These are phyloP conservation scores for Ia io DNA, from an alignment of 2,113 vertebrate species.

Conservation along the genomic window DNA sequence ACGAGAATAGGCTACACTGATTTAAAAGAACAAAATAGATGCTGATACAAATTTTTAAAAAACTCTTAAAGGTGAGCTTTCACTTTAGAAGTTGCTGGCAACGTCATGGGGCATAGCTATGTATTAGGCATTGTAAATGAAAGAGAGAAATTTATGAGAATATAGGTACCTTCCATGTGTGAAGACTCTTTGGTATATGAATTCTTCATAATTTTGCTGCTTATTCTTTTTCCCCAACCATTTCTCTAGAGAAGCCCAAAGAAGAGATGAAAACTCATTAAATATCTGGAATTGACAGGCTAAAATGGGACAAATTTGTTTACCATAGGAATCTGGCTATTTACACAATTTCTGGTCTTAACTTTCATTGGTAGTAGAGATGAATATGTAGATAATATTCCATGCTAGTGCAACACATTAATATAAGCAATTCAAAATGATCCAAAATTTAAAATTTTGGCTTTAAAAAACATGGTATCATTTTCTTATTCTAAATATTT, in stretches of 20 bases:
- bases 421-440: conserved; percentile 12
- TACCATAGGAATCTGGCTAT: neutral
- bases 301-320: neutral
- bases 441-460: neutral
- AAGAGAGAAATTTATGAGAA: neutral
- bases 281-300: conserved; percentile 21
- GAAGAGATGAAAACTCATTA: conserved; percentile 7
- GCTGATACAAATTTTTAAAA: neutral
- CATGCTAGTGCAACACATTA: neutral
- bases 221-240: neutral
- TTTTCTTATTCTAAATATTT: conserved; percentile 39
- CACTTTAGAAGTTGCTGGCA: neutral
- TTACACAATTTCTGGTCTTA: conserved; percentile 36
- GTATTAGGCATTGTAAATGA: neutral
- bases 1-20: neutral
- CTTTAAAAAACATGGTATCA: conserved; percentile 15
- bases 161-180: neutral
- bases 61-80: conserved; percentile 1
- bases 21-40: neutral
- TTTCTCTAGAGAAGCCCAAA: neutral
- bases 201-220: conserved; percentile 28
- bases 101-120: neutral
- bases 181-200: neutral
- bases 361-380: neutral
- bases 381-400: neutral